Base-by-base conservation (phyloP, 2,113 vertebrate genomes). In the Chitala chitala region DNA sequence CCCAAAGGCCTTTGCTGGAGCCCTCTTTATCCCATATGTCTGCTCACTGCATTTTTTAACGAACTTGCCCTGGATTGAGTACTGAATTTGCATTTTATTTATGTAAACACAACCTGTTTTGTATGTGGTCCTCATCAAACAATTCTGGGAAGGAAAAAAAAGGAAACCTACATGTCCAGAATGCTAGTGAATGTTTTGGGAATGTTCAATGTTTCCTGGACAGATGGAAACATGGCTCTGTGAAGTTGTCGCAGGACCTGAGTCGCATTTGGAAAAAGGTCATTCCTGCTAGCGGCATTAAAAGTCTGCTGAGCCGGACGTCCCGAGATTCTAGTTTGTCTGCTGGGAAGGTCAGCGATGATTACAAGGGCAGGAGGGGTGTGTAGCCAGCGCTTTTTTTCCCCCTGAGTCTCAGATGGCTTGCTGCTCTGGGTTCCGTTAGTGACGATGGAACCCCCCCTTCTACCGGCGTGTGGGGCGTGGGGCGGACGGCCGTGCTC, bases 21-120 rank as follows among this genome's bases (percentile, higher is more conserved):
- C 72, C 66, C 53, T 50, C 77, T 81, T 78, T 78, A 83, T 84
- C 78, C 72, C 73, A 79, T 42, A 77, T 84, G 86, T 84, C 84
- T 88, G 89, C 87, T 89, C 66, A 33, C 26, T 22, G 31, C 26
- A 22, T 15, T 42, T 50, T 71, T 55, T 54, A 20, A 48, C 8
- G 26, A 20, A 12, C 40, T 54, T 29, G 29, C 58, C 26, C 12
- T 24, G 69, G 7, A 53, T 33, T n/a, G 29, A 61, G 10, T 24
- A 29, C 33, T 36, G n/a, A 10, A 42, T 54, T 71, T 55, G 33
- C 33, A 15, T 26, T 17, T 20, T 8, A 50, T 13, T 69, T n/a
- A 17, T 69, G n/a, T 12, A 51, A n/a, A 5, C 46, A 4, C 13
- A 66, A 22, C 58, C 9, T 15, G 22, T 48, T 44, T 42, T 68